Evolutionary conservation across 2,113 vertebrate genomes (phyloP).

Genomic region (Campylomormyrus numenius): DNA sequence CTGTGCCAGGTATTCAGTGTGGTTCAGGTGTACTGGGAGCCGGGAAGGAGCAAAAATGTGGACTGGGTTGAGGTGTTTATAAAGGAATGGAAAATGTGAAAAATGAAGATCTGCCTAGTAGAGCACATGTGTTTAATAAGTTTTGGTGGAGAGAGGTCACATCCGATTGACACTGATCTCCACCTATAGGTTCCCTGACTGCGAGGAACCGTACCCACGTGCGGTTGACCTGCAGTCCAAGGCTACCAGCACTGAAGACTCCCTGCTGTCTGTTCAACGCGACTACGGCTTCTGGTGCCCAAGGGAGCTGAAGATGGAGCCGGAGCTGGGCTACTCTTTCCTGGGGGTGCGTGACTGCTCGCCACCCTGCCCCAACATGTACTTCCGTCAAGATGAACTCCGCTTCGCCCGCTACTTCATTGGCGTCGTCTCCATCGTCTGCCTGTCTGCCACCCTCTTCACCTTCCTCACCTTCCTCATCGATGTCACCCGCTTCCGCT

Average conservation of each 20-base stretch:
- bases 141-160: not conserved
- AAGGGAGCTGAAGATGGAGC: constrained; percentile 85
- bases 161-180: not conserved
- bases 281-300: constrained; percentile 98
- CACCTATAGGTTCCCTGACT: constrained; percentile 79
- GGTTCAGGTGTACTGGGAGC: not conserved
- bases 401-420: constrained; percentile 90
- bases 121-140: not conserved
- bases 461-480: constrained; percentile 97
- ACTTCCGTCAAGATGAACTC: constrained; percentile 82
- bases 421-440: constrained; percentile 85
- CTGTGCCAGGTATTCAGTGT: not conserved
- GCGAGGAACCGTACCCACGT: constrained; percentile 85
- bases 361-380: constrained; percentile 95
- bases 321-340: constrained; percentile 87
- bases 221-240: constrained; percentile 70
- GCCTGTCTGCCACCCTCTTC: constrained; percentile 91
- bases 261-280: constrained; percentile 74
- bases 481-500: constrained; percentile 91
- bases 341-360: constrained; percentile 86
- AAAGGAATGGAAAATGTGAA: not conserved
- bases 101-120: not conserved
- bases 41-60: not conserved
- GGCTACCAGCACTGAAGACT: constrained; percentile 72
- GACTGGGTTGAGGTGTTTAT: not conserved